Evolutionary conservation across 2,113 vertebrate genomes (phyloP).

Genomic region (Galemys pyrenaicus): DNA sequence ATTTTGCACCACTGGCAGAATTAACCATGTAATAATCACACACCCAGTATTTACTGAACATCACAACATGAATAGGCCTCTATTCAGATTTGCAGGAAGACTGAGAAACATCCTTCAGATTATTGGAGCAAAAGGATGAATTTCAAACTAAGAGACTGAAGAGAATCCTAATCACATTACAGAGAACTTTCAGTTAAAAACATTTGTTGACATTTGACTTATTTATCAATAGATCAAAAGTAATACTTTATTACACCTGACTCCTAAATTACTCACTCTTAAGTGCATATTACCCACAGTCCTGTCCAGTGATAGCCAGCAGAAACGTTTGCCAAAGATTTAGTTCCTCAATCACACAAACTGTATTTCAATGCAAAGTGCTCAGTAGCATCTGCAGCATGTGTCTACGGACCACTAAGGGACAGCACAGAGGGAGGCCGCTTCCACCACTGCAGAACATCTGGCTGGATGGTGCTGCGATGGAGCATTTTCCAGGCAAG

Average conservation of each 20-base stretch:
- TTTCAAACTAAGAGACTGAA: not conserved
- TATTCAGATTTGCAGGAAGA: not conserved
- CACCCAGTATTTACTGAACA: not conserved
- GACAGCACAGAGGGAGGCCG: not conserved
- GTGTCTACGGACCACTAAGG: too few relatives aligned
- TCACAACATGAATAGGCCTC: not conserved
- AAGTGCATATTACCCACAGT: not conserved
- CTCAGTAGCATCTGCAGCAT: not conserved
- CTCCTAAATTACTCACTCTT: not conserved
- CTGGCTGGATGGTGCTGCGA: not conserved
- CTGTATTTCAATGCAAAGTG: not conserved
- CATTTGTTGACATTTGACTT: not conserved
- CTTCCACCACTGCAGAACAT: not conserved
- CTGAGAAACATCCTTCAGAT: not conserved
- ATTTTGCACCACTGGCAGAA: not conserved
- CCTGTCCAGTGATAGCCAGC: not conserved
- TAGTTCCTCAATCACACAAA: not conserved
- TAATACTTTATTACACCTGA: not conserved
- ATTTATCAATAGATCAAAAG: not conserved
- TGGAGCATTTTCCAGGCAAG: not conserved
- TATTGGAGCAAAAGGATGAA: not conserved
- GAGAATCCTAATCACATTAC: not conserved
- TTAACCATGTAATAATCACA: not conserved
- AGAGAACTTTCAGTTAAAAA: not conserved
- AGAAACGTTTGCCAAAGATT: not conserved